These are phyloP conservation scores for Isotomurus palustris DNA, from an alignment of 2,888 invertebrate species.

Conservation along the genomic window DNA sequence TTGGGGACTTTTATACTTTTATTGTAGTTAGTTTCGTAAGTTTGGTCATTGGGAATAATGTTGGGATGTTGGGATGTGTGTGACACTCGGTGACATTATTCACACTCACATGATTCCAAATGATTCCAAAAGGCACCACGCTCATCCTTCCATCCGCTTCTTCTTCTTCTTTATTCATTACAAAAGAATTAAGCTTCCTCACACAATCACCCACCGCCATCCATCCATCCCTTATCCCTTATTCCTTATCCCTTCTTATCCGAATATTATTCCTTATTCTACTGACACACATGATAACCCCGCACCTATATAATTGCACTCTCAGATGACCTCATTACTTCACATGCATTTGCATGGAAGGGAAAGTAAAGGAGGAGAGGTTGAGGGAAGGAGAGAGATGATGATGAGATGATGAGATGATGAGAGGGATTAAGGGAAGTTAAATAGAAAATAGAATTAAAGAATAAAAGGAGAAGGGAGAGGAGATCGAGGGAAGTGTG, in stretches of 20 bases:
- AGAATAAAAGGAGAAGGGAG: no score
- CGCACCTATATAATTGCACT: no score
- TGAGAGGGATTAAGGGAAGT: no score
- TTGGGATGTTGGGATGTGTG: conserved; percentile 14
- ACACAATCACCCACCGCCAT: conserved; percentile 8
- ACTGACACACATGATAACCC: no score
- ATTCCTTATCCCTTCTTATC: not conserved
- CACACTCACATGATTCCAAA: conserved; percentile 67
- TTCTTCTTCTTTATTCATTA: not conserved
- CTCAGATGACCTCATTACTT: no score
- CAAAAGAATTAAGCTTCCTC: conserved; percentile 14
- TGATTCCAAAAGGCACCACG: conserved; percentile 56
- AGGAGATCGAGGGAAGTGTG: no score
- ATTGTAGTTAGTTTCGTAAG: no score
- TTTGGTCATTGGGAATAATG: not conserved
- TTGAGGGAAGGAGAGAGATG: no score
- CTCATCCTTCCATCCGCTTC: conserved; percentile 5
- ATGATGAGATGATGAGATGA: no score
- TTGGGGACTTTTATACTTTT: no score
- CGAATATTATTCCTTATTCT: not conserved
- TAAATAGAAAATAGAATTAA: not conserved
- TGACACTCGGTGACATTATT: conserved; percentile 54
- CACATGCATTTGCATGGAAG: no score
- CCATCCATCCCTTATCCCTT: not conserved
- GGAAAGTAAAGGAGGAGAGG: no score